Evolutionary conservation across 2,888 invertebrate species (phyloP).

Genomic region (Tachina lurida): DNA sequence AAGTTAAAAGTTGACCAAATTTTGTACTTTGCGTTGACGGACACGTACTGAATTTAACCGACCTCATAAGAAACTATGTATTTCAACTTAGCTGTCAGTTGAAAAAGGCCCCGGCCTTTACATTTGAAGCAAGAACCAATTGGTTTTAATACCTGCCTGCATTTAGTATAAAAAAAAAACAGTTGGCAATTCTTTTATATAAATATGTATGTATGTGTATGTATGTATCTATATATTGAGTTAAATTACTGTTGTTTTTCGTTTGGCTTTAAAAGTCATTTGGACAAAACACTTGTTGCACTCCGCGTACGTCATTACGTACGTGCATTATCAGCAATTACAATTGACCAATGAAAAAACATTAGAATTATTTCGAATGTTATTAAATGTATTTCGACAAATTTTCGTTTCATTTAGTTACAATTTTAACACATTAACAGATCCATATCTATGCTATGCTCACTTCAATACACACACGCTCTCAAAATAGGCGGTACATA

Average conservation of each 20-base stretch:
- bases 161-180: too few relatives aligned
- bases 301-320: constrained; percentile 32
- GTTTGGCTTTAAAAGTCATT: constrained; percentile 18
- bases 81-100: too few relatives aligned
- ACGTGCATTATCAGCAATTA: constrained; percentile 45
- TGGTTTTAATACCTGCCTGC: too few relatives aligned
- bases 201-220: background rate
- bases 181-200: constrained; percentile 27
- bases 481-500: constrained; percentile 57
- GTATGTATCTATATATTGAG: background rate
- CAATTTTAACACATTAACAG: constrained; percentile 36
- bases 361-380: constrained; percentile 60
- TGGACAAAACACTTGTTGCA: constrained; percentile 13
- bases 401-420: constrained; percentile 54
- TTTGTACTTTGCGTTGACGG: too few relatives aligned
- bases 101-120: too few relatives aligned
- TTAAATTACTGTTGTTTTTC: constrained; percentile 18
- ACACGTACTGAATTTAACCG: too few relatives aligned
- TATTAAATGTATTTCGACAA: constrained; percentile 40
- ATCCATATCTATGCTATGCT: background rate
- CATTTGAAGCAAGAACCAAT: too few relatives aligned
- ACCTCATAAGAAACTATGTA: too few relatives aligned
- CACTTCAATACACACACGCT: constrained; percentile 15
- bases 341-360: constrained; percentile 68
- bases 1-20: too few relatives aligned